Base-by-base conservation (phyloP, 2,888 invertebrate genomes). In the Andrena bucephala region DNA sequence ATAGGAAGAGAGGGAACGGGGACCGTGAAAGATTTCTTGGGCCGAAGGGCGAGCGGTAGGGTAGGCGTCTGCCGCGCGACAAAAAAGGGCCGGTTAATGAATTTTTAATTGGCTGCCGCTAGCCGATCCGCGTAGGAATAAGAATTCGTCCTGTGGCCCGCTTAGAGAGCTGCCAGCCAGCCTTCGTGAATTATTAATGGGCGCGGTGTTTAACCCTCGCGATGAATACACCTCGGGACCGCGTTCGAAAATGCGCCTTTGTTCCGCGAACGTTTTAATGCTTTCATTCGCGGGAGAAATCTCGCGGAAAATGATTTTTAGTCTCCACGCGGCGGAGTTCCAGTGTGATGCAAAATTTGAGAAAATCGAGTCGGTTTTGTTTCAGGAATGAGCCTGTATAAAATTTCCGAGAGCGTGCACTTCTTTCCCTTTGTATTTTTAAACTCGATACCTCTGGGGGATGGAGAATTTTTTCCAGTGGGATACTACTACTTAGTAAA, bases 101-200 rank as follows among this genome's bases (percentile, higher is more conserved):
- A 89, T 86, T 86, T 84, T 85, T 83, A 85, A 89, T 86, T 89
- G 77, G 77, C 74, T 65, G 57, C 59, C 84, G 70, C 76, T 78
- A 54, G 68, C 62, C 77, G 57, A 76, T 81, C 57, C 27, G 50
- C 50, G 57, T 16, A 27, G 31, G 72, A 71, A 63, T 50, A 60
- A 27, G 68, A 77, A 82, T 24, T 2, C 3, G 31, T 24, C 2
- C 2, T 16, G 5, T 5, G 20, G 6, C 48, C 29, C 8, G 65
- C 36, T 52, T 10, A 13, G 27, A 48, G 33, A 2, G 42, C 13
- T 10, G 16, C 13, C 8, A 27, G 31, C 13, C 13, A 27, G 24
- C 48, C 29, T 68, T 57, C 50, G 63, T 82, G 77, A 82, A 76
- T 72, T 82, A 72, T 67, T 71, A 74, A 84, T 66, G 60, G 42